phyloP scores from a whole-genome alignment of 2,797 vertebrate genomes.

The Otus scops region DNA sequence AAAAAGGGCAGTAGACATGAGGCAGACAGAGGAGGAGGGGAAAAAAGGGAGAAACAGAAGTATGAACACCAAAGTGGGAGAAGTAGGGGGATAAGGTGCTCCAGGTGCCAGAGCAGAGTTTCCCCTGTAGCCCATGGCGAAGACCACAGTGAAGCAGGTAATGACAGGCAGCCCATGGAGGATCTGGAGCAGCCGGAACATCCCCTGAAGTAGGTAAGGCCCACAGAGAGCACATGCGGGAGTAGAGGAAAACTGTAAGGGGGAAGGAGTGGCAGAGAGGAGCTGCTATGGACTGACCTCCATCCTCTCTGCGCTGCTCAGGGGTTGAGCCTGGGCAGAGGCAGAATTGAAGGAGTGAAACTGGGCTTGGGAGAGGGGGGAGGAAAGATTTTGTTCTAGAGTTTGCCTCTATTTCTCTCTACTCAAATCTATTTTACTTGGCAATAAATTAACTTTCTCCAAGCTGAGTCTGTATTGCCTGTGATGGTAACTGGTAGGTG shows the following conservation, averaged over 20 bases:
- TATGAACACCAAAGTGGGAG: not conserved
- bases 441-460: not conserved
- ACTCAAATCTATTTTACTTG: not conserved
- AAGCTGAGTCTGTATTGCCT: not conserved
- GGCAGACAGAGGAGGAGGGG: not conserved
- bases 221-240: fast-evolving
- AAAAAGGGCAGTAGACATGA: not conserved
- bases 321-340: not conserved
- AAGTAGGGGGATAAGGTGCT: not conserved
- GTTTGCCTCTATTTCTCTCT: not conserved
- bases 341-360: not conserved
- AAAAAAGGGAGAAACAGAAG: not conserved
- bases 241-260: not conserved
- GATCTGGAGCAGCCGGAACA: not conserved
- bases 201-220: not conserved
- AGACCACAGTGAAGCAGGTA: not conserved
- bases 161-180: fast-evolving
- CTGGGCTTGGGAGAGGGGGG: not conserved
- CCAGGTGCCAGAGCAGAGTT: not conserved
- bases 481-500: not conserved
- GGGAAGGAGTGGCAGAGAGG: not conserved
- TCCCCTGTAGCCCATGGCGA: not conserved
- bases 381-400: not conserved
- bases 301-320: not conserved
- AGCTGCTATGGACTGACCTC: not conserved